Conservation (phyloP, 2,113 vertebrate species). For the Balaeniceps rex region DNA sequence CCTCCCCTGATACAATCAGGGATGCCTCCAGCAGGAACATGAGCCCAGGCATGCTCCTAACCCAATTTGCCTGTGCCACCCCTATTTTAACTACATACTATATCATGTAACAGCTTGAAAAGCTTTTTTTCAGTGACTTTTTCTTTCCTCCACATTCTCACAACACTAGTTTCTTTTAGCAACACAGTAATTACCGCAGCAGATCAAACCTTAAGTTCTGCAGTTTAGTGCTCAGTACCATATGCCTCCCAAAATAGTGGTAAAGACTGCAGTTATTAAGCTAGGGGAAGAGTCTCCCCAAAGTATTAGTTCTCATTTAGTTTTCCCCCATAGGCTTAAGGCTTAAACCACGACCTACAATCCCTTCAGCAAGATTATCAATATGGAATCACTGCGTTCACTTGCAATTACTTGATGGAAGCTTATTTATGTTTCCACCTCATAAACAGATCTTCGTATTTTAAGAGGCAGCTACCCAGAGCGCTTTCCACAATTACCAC, state of each 20-base stretch:
- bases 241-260: neutral
- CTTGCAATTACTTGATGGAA: neutral
- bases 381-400: neutral
- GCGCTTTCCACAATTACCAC: neutral
- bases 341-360: neutral
- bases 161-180: neutral
- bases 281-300: neutral
- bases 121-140: neutral
- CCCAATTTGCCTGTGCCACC: neutral
- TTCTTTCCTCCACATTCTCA: neutral
- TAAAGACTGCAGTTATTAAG: neutral
- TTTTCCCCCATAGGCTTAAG: neutral
- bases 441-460: neutral
- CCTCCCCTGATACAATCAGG: neutral
- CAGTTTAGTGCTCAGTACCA: neutral
- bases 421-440: neutral
- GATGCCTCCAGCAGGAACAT: neutral
- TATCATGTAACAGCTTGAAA: neutral
- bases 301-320: neutral
- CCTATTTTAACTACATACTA: neutral
- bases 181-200: neutral
- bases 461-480: neutral
- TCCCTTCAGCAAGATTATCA: neutral
- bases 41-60: constrained; percentile 7
- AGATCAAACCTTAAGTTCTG: neutral